Percentiles rank a stretch among this genome's conserved stretches.
phyloP scores from a whole-genome alignment of 2,797 vertebrate genomes.

The Xiphorhynchus erythropygius region DNA sequence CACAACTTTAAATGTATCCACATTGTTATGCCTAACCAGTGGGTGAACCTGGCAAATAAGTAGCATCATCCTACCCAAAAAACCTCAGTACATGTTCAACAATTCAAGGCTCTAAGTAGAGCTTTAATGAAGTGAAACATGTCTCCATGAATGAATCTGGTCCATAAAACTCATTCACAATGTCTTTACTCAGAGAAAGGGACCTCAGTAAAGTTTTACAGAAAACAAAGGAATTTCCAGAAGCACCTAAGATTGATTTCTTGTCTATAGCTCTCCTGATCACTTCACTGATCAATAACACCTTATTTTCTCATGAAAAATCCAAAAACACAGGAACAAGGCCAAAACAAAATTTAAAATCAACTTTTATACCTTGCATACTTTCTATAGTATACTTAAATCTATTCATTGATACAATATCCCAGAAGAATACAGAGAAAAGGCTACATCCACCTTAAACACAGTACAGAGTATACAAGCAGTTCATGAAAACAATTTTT shows the following conservation, averaged over 20 bases:
- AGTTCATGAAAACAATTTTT: neutral
- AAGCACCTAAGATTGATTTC: neutral
- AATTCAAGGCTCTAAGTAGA: neutral
- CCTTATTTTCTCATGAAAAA: neutral
- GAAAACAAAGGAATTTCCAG: neutral
- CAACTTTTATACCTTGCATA: neutral
- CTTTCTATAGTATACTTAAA: neutral
- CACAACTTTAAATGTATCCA: neutral
- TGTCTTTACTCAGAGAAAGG: neutral
- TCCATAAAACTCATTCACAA: neutral
- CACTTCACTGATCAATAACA: neutral
- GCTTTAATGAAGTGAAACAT: neutral
- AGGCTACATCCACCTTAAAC: neutral
- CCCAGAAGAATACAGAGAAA: neutral
- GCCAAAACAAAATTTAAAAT: neutral
- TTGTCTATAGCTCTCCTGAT: neutral
- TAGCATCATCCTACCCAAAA: neutral
- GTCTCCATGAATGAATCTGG: neutral
- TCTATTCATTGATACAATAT: neutral
- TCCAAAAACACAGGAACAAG: neutral
- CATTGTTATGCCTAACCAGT: neutral
- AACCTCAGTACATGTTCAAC: rapidly evolving
- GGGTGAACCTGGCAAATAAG: neutral
- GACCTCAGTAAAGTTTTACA: neutral
- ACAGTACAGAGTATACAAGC: neutral